Percentiles rank a stretch among this genome's conserved stretches.
phyloP scores from a whole-genome alignment of 2,888 invertebrate species.

The Brachyptera putata region DNA sequence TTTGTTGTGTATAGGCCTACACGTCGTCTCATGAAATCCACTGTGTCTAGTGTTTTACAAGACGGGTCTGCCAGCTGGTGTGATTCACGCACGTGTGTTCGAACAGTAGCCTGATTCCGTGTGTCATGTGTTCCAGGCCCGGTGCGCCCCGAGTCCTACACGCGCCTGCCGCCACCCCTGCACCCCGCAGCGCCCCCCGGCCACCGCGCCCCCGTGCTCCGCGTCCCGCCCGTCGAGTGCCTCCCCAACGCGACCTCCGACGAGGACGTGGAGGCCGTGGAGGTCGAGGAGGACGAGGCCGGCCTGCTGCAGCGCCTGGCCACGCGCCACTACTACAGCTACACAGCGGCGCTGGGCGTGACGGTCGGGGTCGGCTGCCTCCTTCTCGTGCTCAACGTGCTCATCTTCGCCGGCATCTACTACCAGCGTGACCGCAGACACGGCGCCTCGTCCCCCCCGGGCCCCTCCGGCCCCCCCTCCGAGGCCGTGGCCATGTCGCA shows the following conservation, averaged over 20 bases:
- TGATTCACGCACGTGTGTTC: no score
- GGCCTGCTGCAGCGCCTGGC: slow-evolving; percentile 52
- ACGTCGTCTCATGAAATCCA: no score
- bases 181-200: slow-evolving; percentile 37
- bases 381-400: slow-evolving; percentile 63
- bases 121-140: slow-evolving; percentile 46
- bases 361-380: slow-evolving; percentile 72
- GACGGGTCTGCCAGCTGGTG: no score
- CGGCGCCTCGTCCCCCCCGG: slow-evolving; percentile 36
- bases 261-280: slow-evolving; percentile 38
- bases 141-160: slow-evolving; percentile 49
- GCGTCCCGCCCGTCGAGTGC: slow-evolving; percentile 33
- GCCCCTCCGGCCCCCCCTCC: slow-evolving; percentile 39
- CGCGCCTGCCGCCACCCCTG: slow-evolving; percentile 46
- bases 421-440: slow-evolving; percentile 54
- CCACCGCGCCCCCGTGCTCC: slow-evolving; percentile 26
- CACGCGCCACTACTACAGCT: slow-evolving; percentile 52
- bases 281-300: slow-evolving; percentile 48
- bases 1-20: no score
- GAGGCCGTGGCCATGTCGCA: slow-evolving; percentile 46
- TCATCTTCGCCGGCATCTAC: slow-evolving; percentile 74
- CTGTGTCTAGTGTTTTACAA: no score
- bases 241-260: slow-evolving; percentile 32
- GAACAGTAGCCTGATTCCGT: no score
- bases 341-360: slow-evolving; percentile 71